Conservation (phyloP, 2,113 vertebrate genomes). For the Corvus hawaiiensis region DNA sequence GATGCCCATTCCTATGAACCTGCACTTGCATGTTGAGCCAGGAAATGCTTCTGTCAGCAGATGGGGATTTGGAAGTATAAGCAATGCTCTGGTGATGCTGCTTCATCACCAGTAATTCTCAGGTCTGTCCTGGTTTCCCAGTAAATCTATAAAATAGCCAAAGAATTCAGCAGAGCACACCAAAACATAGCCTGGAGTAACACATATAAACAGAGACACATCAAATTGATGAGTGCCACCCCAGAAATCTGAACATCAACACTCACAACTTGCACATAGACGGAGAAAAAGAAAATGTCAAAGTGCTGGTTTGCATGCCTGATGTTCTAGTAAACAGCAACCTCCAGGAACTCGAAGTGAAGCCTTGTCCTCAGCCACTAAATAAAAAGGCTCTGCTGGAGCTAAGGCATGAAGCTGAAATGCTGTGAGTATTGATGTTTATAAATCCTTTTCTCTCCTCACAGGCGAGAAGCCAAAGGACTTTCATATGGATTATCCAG, state of each 20-base stretch:
- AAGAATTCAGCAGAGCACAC: background rate
- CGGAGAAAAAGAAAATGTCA: background rate
- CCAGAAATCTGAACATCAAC: background rate
- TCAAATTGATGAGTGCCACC: background rate
- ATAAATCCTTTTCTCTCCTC: constrained; percentile 30
- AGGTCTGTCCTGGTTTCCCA: background rate
- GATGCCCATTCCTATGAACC: background rate
- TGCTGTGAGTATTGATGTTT: background rate
- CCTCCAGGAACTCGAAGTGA: background rate
- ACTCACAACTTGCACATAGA: background rate
- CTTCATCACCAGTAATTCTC: background rate
- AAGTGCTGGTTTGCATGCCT: background rate
- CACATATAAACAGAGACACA: accelerated
- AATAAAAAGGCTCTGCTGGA: background rate
- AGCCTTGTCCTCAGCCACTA: background rate
- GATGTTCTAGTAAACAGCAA: background rate
- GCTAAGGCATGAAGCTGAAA: background rate
- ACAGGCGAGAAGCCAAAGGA: constrained; percentile 79
- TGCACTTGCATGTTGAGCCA: background rate
- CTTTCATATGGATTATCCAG: constrained; percentile 72
- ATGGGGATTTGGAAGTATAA: background rate
- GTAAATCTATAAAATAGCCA: background rate
- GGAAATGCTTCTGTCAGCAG: background rate
- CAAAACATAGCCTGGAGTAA: background rate
- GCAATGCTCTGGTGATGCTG: background rate